phyloP scores from a whole-genome alignment of 2,888 invertebrate genomes.

The Scotopteryx bipunctaria region DNA sequence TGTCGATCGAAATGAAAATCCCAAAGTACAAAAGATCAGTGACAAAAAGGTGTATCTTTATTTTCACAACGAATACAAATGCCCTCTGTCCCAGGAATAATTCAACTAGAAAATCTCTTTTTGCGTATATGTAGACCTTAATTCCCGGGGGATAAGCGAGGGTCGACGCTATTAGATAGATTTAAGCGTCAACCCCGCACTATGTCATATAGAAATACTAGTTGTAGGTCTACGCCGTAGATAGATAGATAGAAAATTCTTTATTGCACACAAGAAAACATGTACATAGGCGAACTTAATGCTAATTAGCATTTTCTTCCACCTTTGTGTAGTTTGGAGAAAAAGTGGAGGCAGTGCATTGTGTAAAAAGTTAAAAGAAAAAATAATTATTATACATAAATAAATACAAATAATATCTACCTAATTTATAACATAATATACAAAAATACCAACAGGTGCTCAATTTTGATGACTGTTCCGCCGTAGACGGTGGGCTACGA shows the following conservation, averaged over 20 bases:
- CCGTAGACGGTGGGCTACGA: not conserved
- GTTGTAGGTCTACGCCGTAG: slow-evolving; percentile 3
- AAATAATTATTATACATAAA: no score
- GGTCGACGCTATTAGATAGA: slow-evolving; percentile 35
- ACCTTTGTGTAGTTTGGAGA: no score
- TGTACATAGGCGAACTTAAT: no score
- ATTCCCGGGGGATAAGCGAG: slow-evolving; percentile 33
- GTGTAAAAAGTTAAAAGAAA: no score
- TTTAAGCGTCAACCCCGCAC: slow-evolving; percentile 30
- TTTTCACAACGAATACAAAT: slow-evolving; percentile 37
- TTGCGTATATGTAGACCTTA: slow-evolving; percentile 33
- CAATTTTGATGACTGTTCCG: no score
- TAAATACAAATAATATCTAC: no score
- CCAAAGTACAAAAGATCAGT: slow-evolving; percentile 15
- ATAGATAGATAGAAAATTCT: no score
- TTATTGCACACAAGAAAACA: no score
- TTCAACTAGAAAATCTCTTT: slow-evolving; percentile 41
- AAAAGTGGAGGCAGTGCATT: no score
- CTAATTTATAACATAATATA: no score
- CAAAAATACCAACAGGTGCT: no score
- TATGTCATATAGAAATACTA: slow-evolving; percentile 24
- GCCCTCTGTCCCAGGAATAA: slow-evolving; percentile 34
- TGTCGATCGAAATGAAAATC: slow-evolving; percentile 17
- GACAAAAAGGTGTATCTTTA: slow-evolving; percentile 35
- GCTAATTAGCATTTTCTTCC: no score